A percentile compares a stretch with the other conserved stretches of the same genome.
phyloP scores from a whole-genome alignment of 2,113 vertebrate species.

The Corythaixoides concolor region DNA sequence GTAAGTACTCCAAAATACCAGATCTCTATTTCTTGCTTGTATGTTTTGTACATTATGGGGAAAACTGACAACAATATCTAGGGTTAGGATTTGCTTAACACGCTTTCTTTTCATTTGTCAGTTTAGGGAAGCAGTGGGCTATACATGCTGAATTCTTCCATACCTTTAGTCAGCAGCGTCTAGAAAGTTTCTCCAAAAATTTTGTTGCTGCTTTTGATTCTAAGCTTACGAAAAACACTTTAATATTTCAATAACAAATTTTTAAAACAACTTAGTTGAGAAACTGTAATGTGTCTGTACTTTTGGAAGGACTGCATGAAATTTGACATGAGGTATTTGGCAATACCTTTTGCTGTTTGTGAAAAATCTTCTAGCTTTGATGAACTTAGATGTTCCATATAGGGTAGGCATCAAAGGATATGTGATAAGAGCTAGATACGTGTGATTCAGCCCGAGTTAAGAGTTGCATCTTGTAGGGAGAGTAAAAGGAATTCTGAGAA shows the following conservation, averaged over 20 bases:
- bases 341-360: neutral
- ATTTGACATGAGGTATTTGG: neutral
- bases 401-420: neutral
- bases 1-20: constrained; percentile 70
- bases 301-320: neutral
- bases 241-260: neutral
- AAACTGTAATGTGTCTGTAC: neutral
- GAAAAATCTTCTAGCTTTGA: neutral
- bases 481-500: neutral
- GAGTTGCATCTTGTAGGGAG: neutral
- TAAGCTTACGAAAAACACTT: neutral
- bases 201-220: neutral
- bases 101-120: neutral
- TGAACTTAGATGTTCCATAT: neutral
- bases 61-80: neutral
- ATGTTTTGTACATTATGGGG: neutral
- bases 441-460: neutral
- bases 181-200: neutral
- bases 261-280: neutral
- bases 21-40: neutral
- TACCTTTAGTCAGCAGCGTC: neutral
- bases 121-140: neutral
- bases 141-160: neutral
- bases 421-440: neutral
- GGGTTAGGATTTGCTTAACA: neutral